These are phyloP conservation scores for Parus major DNA, from an alignment of 2,113 vertebrate species.

Conservation along the genomic window DNA sequence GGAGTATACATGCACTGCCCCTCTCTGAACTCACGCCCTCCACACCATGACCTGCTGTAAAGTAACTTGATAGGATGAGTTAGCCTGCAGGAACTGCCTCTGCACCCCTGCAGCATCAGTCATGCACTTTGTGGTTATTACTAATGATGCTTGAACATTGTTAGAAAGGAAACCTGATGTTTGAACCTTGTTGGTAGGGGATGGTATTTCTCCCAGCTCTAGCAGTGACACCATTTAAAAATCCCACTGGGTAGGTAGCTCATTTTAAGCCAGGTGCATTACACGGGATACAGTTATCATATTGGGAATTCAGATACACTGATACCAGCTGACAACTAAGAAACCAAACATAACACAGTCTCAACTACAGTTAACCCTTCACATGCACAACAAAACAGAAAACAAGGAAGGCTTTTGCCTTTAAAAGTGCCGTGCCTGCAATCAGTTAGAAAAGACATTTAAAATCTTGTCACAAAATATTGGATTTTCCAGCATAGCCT, in stretches of 20 bases:
- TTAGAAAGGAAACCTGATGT: background rate
- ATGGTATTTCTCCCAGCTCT: background rate
- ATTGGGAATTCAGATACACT: constrained; percentile 36
- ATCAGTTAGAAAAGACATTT: constrained; percentile 45
- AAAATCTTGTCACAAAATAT: constrained; percentile 36
- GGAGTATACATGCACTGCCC: background rate
- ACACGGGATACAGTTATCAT: background rate
- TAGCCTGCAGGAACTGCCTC: background rate
- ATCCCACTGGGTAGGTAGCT: background rate
- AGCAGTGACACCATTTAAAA: background rate
- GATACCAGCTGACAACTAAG: constrained; percentile 37
- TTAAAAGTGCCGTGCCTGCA: constrained; percentile 58
- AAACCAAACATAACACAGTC: constrained; percentile 8
- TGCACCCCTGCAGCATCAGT: background rate
- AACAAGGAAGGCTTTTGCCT: constrained; percentile 43
- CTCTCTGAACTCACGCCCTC: background rate
- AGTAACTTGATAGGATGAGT: background rate
- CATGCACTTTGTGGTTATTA: background rate
- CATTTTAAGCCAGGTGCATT: background rate
- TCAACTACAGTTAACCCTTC: constrained; percentile 47
- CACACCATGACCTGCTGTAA: background rate
- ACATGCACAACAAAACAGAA: constrained; percentile 55
- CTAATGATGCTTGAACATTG: background rate
- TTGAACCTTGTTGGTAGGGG: background rate
- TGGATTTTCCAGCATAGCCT: constrained; percentile 21